Conservation (phyloP, 2,888 invertebrate genomes). For the Celastrina argiolus region DNA sequence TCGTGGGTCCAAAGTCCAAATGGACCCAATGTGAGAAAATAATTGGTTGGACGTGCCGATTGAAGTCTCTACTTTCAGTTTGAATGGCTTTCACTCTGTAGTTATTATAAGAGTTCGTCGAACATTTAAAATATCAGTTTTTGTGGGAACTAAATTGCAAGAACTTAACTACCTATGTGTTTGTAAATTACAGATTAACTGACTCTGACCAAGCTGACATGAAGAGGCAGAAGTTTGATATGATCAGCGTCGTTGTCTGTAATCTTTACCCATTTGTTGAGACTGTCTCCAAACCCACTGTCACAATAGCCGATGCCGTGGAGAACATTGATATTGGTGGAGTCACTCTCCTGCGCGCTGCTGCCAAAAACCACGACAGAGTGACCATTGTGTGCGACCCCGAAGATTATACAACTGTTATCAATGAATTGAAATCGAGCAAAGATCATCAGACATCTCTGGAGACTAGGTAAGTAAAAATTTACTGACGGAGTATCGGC, state of each 20-base stretch:
- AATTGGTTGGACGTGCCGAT: no score
- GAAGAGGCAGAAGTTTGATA: conserved; percentile 85
- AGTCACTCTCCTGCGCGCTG: conserved; percentile 95
- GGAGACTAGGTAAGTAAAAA: conserved; percentile 80
- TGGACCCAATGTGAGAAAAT: no score
- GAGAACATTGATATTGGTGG: conserved; percentile 99
- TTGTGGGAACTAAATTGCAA: background rate
- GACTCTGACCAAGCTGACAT: conserved; percentile 90
- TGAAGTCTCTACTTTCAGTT: no score
- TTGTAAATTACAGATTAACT: conserved; percentile 70
- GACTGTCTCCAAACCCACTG: conserved; percentile 88
- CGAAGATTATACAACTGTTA: conserved; percentile 81
- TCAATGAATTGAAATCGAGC: conserved; percentile 77
- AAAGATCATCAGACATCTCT: conserved; percentile 82
- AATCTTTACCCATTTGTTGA: conserved; percentile 97
- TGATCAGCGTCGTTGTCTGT: conserved; percentile 94
- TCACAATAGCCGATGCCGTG: conserved; percentile 91
- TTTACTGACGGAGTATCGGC: no score
- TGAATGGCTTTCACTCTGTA: no score
- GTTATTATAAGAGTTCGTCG: no score
- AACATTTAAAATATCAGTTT: no score
- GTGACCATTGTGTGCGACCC: conserved; percentile 97
- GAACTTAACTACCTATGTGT: background rate
- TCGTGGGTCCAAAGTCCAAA: no score
- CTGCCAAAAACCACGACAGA: conserved; percentile 96